phyloP scores from a whole-genome alignment of 2,888 invertebrate species.

The Cremastinae sp. region DNA sequence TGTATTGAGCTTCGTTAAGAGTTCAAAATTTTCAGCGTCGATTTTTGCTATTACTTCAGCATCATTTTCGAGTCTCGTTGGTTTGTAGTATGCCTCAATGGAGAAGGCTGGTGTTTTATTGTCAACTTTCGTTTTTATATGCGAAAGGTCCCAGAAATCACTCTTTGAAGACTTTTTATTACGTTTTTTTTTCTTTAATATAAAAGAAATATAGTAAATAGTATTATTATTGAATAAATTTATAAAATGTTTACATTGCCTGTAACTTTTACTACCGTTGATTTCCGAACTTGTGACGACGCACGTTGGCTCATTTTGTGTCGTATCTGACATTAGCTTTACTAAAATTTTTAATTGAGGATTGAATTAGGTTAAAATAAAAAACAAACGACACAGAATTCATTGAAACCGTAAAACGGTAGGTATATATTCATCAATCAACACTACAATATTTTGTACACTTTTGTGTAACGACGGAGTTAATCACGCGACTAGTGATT shows the following conservation, averaged over 20 bases:
- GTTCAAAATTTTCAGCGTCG: slow-evolving; percentile 83
- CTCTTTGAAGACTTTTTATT: slow-evolving; percentile 1
- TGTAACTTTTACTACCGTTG: slow-evolving; percentile 5
- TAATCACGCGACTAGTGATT: slow-evolving; percentile 44
- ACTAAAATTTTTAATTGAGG: background rate
- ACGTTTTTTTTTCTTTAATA: slow-evolving; percentile 20
- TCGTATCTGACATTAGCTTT: slow-evolving; percentile 21
- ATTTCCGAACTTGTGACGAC: slow-evolving; percentile 20
- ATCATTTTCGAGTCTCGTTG: slow-evolving; percentile 74
- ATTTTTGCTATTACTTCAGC: slow-evolving; percentile 78
- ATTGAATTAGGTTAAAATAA: slow-evolving; percentile 24
- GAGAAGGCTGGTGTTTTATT: slow-evolving; percentile 82
- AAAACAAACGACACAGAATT: background rate
- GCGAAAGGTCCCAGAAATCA: slow-evolving; percentile 37
- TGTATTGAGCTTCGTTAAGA: slow-evolving; percentile 83
- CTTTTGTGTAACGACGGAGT: slow-evolving; percentile 51
- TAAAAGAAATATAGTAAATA: background rate
- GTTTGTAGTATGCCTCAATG: slow-evolving; percentile 82
- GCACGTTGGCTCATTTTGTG: slow-evolving; percentile 15
- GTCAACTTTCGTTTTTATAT: slow-evolving; percentile 76
- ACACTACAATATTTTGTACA: slow-evolving; percentile 55
- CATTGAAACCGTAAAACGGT: slow-evolving; percentile 44
- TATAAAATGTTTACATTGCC: slow-evolving; percentile 25
- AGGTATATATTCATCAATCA: slow-evolving; percentile 48
- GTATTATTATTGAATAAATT: background rate